phyloP scores from a whole-genome alignment of 2,113 vertebrate genomes.

The chimpanzee (Pan troglodytes) region NHGRI_mPanTro3-v2.1_pri NC_072410.2:119439001-119439500 shows the following conservation, averaged over 20 bases:
- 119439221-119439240: too few species aligned
- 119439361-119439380: not conserved
- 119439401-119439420: too few species aligned
- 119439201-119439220: not conserved
- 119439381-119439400: not conserved
- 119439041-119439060: too few species aligned
- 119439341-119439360: not conserved
- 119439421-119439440: not conserved
- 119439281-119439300: too few species aligned
- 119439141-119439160: not conserved
- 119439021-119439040: too few species aligned
- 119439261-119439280: not conserved
- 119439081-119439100: accelerated
- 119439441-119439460: not conserved
- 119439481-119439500: not conserved
- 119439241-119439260: too few species aligned
- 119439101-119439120: not conserved
- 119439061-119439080: not conserved
- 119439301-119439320: accelerated
- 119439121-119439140: too few species aligned
- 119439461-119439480: not conserved
- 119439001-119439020: too few species aligned
- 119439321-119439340: not conserved
- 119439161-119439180: too few species aligned
- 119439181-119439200: accelerated